Conservation (phyloP, 2,113 vertebrate species). For the Coreoperca whiteheadi region DNA sequence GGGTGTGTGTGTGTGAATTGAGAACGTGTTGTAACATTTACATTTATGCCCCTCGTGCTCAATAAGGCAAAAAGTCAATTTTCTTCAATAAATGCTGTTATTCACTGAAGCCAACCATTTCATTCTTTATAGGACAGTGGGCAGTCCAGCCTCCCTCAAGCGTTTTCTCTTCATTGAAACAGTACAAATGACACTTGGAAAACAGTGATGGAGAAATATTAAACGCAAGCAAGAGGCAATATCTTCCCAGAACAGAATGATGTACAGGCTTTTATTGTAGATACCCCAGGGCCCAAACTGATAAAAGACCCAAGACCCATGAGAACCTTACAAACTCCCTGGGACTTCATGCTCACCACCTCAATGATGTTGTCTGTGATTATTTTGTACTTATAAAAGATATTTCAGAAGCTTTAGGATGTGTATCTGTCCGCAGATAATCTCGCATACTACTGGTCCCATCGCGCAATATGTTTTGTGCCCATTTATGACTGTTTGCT, state of each 20-base stretch:
- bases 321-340: slow-evolving; percentile 40
- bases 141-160: slow-evolving; percentile 50
- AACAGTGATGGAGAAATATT: slow-evolving; percentile 59
- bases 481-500: no score
- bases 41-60: slow-evolving; percentile 42
- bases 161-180: slow-evolving; percentile 56
- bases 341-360: slow-evolving; percentile 33
- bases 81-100: slow-evolving; percentile 45
- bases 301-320: slow-evolving; percentile 44
- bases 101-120: slow-evolving; percentile 47
- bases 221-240: slow-evolving; percentile 58
- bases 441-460: no score
- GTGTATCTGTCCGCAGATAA: no score
- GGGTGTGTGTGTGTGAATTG: neutral
- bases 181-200: slow-evolving; percentile 55
- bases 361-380: slow-evolving; percentile 22
- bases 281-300: slow-evolving; percentile 23
- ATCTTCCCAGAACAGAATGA: slow-evolving; percentile 40
- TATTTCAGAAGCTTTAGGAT: neutral
- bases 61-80: slow-evolving; percentile 61
- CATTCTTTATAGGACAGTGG: slow-evolving; percentile 54
- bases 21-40: slow-evolving; percentile 31
- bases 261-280: slow-evolving; percentile 33
- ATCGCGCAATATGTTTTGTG: no score
- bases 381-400: no score